Evolutionary conservation across 2,113 vertebrate genomes (phyloP), one percentile per base, ranked within the genome.

Genomic region (Calyptomena viridis): DNA sequence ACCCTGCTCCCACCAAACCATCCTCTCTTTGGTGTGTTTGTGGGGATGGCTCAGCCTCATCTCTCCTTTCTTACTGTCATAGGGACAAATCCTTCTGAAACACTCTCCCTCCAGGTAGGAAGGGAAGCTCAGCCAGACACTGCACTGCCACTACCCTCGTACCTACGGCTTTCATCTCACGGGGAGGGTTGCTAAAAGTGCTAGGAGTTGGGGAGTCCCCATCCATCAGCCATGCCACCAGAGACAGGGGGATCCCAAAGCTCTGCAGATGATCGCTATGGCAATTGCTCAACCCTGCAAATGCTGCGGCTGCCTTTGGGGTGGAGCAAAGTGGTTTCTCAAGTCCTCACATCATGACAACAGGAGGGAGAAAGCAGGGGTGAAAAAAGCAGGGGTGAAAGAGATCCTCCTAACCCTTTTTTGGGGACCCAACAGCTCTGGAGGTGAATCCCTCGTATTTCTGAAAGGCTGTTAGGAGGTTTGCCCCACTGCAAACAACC

Each of bases 241-340:
- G 60, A 89, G 67, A 76, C 88, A 86, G 72, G 50, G 94, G 64
- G 80, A 90, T 93, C 95, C 91, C 91, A 79, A 94, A 95, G 85
- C 69, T 87, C 83, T 89, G 91, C 81, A 77, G 79, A 84, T 82
- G 69, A 79, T 94, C 69, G 91, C 92, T 96, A 69, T 17, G 92
- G 95, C 72, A 74, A 94, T 94, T 78, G 88, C 73, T 94, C 89
- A 83, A 78, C 82, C 79, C 87, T 79, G 84, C 78, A 56, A 91
- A 44, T 0, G 4, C 88, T 94, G 87, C 19, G 0, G 82, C 79
- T 89, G 92, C 89, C 84, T 96, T 84, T 52, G 71, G 44, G 88
- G 92, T 71, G 84, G 93, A 94, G 83, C 86, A 86, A 90, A 93
- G 66, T 6, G 2, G 72, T 50, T 84, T 67, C 94, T 95, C 2